Base-by-base conservation (phyloP, 2,113 vertebrate species). In the Apus apus region DNA sequence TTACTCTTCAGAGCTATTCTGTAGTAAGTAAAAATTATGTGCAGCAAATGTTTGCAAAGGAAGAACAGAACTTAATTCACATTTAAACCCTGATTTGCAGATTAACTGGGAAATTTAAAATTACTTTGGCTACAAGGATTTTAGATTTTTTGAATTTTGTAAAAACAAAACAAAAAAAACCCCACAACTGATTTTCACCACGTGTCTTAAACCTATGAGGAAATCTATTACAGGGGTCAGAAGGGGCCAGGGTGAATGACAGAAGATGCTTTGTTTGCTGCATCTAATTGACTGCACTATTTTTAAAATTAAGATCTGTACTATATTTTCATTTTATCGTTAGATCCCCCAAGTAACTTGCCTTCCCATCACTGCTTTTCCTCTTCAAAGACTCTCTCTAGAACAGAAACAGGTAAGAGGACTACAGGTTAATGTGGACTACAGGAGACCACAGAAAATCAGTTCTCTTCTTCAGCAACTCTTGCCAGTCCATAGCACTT, bases 181-280 rank as follows among this genome's bases (percentile, higher is more conserved):
- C 46, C 19, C 20, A 27, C 51, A 53, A 38, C 6, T 5, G 11
- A 2, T 1, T 85, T 87, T 66, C 26, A 76, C 65, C 0, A 0
- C 7, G 4, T 5, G 4, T 62, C 25, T 30, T 61, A 78, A 30
- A 11, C 22, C 30, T 7, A 45, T 12, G 5, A 71, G 26, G 21
- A 71, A 70, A 87, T 73, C 17, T 70, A 48, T 66, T 45, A 56
- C 25, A 67, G 27, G 6, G 5, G 5, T 53, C 19, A 19, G 46
- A 84, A 84, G 16, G 5, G 27, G 8, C 16, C 40, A 77, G 12
- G 16, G 20, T 32, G 66, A 79, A 79, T 23, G 62, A 53, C 1
- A 67, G 43, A 82, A 78, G 8, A 1, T 40, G 12, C 5, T 67
- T 91, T 46, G 8, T 61, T 80, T 84, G 26, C 9, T 79, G 19